These are phyloP conservation scores for Brienomyrus brachyistius DNA, from an alignment of 2,113 vertebrate species.

Conservation along the genomic window DNA sequence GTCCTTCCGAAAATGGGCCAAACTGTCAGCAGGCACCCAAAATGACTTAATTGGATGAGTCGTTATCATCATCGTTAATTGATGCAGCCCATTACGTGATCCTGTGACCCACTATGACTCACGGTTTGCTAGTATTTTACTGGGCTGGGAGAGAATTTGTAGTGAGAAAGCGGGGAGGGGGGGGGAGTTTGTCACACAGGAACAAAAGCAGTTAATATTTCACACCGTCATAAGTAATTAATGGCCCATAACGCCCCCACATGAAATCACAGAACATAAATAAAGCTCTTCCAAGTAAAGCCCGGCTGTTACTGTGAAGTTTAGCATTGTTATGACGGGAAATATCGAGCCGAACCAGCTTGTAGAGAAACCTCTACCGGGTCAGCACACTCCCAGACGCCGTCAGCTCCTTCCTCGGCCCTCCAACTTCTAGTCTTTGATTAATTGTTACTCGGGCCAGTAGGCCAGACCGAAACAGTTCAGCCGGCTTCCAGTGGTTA, in stretches of 20 bases:
- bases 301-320: background rate
- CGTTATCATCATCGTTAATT: background rate
- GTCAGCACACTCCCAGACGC: background rate
- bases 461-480: background rate
- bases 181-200: background rate
- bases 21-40: background rate
- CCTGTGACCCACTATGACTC: background rate
- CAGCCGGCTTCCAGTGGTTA: background rate
- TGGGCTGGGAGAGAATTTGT: background rate
- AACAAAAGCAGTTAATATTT: background rate
- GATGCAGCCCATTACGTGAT: background rate
- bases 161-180: background rate
- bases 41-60: background rate
- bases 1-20: background rate
- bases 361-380: background rate
- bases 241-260: background rate
- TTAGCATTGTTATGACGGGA: background rate
- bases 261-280: background rate
- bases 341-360: background rate
- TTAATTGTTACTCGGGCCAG: background rate
- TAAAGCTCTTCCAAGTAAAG: background rate
- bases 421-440: constrained; percentile 2
- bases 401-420: background rate
- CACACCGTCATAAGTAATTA: background rate
- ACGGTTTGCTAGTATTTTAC: background rate